These are phyloP conservation scores for Plectropomus leopardus DNA, from an alignment of 2,113 vertebrate species.

Conservation along the genomic window DNA sequence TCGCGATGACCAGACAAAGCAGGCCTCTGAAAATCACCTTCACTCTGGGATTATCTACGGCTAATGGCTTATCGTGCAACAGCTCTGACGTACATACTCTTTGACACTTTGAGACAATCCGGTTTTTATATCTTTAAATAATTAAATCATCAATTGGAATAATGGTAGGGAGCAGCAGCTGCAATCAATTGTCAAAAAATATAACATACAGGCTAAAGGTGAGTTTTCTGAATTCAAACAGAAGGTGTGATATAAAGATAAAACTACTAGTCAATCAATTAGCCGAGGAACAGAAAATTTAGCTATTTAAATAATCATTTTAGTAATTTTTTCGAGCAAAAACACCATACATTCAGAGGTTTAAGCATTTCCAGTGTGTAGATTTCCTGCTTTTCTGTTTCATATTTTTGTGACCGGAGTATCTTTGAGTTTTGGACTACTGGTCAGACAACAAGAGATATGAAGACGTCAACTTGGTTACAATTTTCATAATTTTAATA, in stretches of 20 bases:
- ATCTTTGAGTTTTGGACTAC: neutral
- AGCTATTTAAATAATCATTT: neutral
- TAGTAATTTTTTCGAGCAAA: neutral
- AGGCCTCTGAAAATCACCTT: conserved; percentile 30
- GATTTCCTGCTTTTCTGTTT: neutral
- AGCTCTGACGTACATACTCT: neutral
- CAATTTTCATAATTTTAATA: neutral
- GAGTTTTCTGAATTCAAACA: neutral
- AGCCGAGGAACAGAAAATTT: neutral
- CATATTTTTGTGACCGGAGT: too few species aligned
- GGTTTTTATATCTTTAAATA: neutral
- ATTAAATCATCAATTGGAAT: neutral
- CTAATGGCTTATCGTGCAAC: conserved; percentile 10
- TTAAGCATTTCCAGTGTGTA: fast-evolving
- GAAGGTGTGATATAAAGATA: neutral
- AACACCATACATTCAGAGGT: neutral
- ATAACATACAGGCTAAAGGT: neutral
- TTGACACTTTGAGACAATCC: neutral
- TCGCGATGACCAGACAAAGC: neutral
- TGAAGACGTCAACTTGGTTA: neutral
- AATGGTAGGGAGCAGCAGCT: neutral
- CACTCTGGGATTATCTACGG: conserved; percentile 31
- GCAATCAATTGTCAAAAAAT: too few species aligned
- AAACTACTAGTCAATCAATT: neutral
- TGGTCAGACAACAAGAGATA: neutral